Evolutionary conservation across 2,888 invertebrate genomes (phyloP).

Genomic region (Brenthis ino): DNA sequence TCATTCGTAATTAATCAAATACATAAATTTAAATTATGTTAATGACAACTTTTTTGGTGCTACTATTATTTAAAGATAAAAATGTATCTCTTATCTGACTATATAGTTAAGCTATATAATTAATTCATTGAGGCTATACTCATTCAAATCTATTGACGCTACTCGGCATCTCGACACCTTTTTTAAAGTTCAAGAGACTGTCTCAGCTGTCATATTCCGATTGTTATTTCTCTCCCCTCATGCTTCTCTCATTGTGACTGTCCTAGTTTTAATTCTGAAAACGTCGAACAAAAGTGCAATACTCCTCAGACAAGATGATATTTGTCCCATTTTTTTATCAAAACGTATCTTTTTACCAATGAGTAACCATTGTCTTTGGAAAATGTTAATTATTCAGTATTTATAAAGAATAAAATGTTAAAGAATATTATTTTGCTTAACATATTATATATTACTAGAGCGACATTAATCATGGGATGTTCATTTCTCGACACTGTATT

Average conservation of each 20-base stretch:
- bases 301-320: conserved; percentile 49
- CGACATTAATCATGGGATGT: conserved; percentile 25
- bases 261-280: conserved; percentile 77
- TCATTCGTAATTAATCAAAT: too few species aligned
- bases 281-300: conserved; percentile 76
- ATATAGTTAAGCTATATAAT: too few species aligned
- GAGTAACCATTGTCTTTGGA: conserved; percentile 7
- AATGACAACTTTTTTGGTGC: too few species aligned
- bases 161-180: conserved; percentile 14
- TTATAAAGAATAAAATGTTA: not conserved
- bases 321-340: conserved; percentile 6
- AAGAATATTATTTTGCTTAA: conserved; percentile 8
- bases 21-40: too few species aligned
- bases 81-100: too few species aligned
- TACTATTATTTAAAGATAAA: too few species aligned
- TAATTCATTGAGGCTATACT: too few species aligned
- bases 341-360: conserved; percentile 13
- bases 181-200: conserved; percentile 48
- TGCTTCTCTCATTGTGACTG: conserved; percentile 67
- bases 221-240: conserved; percentile 61
- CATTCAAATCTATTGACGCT: conserved; percentile 3
- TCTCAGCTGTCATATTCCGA: conserved; percentile 57
- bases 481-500: conserved; percentile 27
- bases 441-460: conserved; percentile 12
- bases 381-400: conserved; percentile 1